Base-by-base conservation (phyloP, 2,797 vertebrate genomes). In the Chelonia mydas region DNA sequence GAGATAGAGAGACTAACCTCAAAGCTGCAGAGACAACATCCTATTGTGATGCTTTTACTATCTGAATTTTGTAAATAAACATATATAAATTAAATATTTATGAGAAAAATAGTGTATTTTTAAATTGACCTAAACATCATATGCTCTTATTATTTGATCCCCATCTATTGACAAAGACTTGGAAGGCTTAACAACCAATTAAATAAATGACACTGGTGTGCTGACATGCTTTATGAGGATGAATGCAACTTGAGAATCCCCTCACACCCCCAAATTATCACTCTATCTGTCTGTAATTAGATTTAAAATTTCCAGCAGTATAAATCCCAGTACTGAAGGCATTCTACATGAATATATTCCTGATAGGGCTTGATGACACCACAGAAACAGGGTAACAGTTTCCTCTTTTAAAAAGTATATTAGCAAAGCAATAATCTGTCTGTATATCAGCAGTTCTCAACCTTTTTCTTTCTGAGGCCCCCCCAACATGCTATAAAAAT, bases 121-220 rank as follows among this genome's bases (percentile, higher is more conserved):
- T 92, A 80, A 86, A 83, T 3, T 3, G 33, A 86, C 86, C 7
- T 3, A 6, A 87, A 94, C 65, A 3, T 81, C 28, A 87, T 88
- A 77, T 61, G 25, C 53, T 50, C 68, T 76, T 50, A 65, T 87
- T 85, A 55, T 61, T 94, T 87, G 83, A 83, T 53, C 21, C 27
- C 80, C 49, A 0, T 90, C 78, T 83, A 94, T 92, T 28, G 31
- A 86, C 68, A 91, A 53, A 89, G 11, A n/a, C 55, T 1, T 81
- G n/a, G 27, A 84, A 95, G 79, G 41, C 27, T 89, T 33, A 90
- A 90, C 65, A 95, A 95, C 41, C 80, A 93, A 89, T 65, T 94
- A 93, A 95, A 54, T 55, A 85, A 65, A 81, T 94, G 78, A 33
- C 49, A 96, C 9, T 86, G 85, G 0, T 33, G 79, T 68, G 74